Evolutionary conservation across 2,888 invertebrate species (phyloP), one percentile per base, ranked within the genome.

Genomic region (Nomada flava): DNA sequence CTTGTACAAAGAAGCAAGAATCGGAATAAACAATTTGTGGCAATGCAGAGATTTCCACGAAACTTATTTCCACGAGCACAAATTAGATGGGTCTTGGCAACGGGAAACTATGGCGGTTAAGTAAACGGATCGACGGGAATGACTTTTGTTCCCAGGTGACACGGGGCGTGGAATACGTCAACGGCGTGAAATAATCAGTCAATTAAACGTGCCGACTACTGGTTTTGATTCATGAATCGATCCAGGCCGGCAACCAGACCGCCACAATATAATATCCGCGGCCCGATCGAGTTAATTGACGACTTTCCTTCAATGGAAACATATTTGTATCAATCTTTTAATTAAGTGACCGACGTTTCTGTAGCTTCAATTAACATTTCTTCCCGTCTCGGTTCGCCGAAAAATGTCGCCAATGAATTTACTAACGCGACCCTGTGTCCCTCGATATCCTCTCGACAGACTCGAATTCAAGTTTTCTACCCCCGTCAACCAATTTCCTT

Each of bases 171-270:
- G 76, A 82, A 68, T 64, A 55, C 83, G 67, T 71, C 78, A 72
- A 64, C 55, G 18, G 65, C 72, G 68, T 60, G 83, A 83, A 83
- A 84, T 83, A 76, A 79, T 79, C 83, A 79, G 71, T 79, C 83
- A 72, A 84, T 84, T 84, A 79, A 84, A 76, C 52, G 44, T 52
- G 60, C 71, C 52, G 47, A 67, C 53, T 64, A 23, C 71, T n/a
- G 55, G 63, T 59, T 59, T 65, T 72, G 64, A 76, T 69, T 65
- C 82, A 57, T 50, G 74, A 67, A 68, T 82, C 82, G 83, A 71
- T 77, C 53, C 44, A 23, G 59, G 50, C 52, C 62, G 62, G 52
- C 26, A 71, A 74, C 70, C 44, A 62, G 62, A 18, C 18, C 47
- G 29, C 20, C 4, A 15, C 50, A n/a, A 15, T 20, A 57, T 26